A percentile compares a stretch with the other conserved stretches of the same genome.
These are phyloP conservation scores for Clarias macrocephalus DNA, from an alignment of 2,113 vertebrate genomes.

Conservation along the genomic window DNA sequence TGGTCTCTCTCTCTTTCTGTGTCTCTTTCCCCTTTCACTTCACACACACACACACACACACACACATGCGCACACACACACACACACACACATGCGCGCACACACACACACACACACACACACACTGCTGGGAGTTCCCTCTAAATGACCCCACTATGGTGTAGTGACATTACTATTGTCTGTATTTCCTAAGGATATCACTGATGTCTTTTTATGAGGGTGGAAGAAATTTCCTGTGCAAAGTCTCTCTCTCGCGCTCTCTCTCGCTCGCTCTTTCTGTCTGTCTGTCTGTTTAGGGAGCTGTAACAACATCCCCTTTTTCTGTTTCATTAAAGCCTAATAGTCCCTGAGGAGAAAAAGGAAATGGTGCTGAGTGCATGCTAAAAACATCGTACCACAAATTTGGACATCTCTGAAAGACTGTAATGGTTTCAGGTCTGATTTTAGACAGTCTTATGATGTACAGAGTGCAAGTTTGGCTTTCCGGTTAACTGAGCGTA, in stretches of 20 bases:
- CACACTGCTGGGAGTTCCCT: constrained; percentile 36
- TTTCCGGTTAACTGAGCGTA: not conserved
- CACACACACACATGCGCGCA: not conserved
- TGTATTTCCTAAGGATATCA: constrained; percentile 61
- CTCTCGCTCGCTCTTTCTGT: not conserved
- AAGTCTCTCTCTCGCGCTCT: not conserved
- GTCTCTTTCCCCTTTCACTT: not conserved
- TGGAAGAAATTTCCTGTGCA: constrained; percentile 52
- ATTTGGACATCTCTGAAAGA: not conserved
- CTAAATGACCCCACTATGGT: constrained; percentile 17
- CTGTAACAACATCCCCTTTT: not conserved
- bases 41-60: too few species aligned
- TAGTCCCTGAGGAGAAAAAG: not conserved
- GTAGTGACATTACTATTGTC: constrained; percentile 54
- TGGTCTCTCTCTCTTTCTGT: not conserved
- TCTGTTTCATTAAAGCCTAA: not conserved
- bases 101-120: not conserved
- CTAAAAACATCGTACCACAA: not conserved
- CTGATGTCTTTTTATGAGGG: constrained; percentile 49
- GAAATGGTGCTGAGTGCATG: not conserved
- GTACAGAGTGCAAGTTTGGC: too few species aligned
- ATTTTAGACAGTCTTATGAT: not conserved
- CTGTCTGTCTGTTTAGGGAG: not conserved
- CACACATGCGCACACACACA: too few species aligned
- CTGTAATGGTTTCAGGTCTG: not conserved